Conservation (phyloP, 2,888 invertebrate genomes). For the Lomographa bimaculata region DNA sequence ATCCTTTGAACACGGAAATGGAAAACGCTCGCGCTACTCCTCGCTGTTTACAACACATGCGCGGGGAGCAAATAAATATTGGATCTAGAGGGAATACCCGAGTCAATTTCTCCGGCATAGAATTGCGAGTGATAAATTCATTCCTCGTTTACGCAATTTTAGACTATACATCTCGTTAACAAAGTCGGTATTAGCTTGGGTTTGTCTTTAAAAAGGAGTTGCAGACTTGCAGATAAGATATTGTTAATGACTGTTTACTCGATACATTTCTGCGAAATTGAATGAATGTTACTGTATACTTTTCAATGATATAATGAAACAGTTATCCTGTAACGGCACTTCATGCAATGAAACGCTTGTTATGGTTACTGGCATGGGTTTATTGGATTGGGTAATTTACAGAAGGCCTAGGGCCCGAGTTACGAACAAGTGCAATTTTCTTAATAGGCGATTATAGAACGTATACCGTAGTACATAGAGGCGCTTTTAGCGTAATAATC, state of each 20-base stretch:
- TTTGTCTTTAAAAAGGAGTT: conserved; percentile 4
- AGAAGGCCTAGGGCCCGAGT: no score
- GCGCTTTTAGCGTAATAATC: no score
- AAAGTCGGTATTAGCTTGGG: conserved; percentile 7
- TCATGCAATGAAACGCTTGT: background rate
- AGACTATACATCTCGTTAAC: conserved; percentile 8
- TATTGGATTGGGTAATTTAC: no score
- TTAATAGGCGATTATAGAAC: no score
- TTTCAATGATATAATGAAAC: background rate
- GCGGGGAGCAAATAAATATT: conserved; percentile 49
- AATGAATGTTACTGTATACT: conserved; percentile 1
- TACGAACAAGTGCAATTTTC: no score
- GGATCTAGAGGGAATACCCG: conserved; percentile 63
- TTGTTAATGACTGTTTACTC: conserved; percentile 13
- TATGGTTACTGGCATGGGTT: no score
- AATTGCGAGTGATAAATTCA: conserved; percentile 53
- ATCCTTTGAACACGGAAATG: conserved; percentile 27
- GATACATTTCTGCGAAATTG: conserved; percentile 11
- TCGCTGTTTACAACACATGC: conserved; percentile 29
- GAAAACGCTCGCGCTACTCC: conserved; percentile 23
- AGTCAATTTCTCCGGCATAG: conserved; percentile 60
- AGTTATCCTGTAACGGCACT: background rate
- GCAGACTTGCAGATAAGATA: conserved; percentile 13
- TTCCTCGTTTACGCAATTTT: conserved; percentile 18
- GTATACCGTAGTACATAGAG: no score